Conservation (phyloP, 2,113 vertebrate species). For the Gracilinanus agilis region DNA sequence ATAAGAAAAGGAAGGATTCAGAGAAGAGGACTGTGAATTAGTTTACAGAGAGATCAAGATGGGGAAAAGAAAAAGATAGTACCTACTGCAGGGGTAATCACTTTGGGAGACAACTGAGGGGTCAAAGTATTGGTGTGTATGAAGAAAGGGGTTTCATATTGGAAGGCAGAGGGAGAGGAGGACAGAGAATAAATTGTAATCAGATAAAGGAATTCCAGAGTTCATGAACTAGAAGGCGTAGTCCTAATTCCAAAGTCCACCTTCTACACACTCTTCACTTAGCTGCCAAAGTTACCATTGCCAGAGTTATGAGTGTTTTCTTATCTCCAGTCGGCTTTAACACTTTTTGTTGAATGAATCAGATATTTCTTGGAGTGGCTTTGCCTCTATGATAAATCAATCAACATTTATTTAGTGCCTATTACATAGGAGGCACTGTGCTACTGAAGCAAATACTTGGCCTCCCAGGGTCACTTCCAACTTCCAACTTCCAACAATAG, state of each 20-base stretch:
- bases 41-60: neutral
- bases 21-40: neutral
- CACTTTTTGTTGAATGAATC: neutral
- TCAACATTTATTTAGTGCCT: neutral
- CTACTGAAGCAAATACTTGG: neutral
- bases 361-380: neutral
- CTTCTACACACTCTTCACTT: neutral
- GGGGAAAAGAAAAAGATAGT: neutral
- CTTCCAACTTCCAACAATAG: slow-evolving; percentile 10
- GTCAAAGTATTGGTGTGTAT: neutral
- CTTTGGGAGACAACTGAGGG: neutral
- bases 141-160: neutral
- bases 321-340: neutral
- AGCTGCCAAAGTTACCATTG: neutral
- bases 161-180: neutral
- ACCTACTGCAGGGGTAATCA: neutral
- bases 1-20: neutral
- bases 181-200: neutral
- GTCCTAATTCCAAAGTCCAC: neutral
- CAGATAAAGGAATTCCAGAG: neutral
- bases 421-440: neutral
- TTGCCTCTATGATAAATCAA: slow-evolving; percentile 38
- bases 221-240: neutral
- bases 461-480: neutral
- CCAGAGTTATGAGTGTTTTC: neutral